phyloP scores from a whole-genome alignment of 2,888 invertebrate genomes.

The Ryuthela nishihirai region DNA sequence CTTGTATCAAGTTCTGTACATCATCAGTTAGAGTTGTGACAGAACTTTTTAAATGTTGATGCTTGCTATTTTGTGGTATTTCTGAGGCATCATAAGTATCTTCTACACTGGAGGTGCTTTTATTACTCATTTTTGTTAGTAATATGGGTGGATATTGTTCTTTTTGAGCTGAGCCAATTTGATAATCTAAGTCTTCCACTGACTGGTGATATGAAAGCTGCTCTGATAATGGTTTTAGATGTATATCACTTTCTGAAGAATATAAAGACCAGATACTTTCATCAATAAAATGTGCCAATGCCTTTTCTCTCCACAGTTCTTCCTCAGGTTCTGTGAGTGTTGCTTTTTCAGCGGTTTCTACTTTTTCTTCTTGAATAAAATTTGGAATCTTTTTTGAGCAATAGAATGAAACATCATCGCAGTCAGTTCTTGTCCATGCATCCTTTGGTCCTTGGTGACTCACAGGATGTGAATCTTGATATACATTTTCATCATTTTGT shows the following conservation, averaged over 20 bases:
- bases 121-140: conserved; percentile 5
- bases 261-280: conserved; percentile 35
- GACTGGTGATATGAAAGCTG: conserved; percentile 12
- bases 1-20: no score
- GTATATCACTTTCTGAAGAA: conserved; percentile 30
- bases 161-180: background rate
- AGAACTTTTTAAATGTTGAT: no score
- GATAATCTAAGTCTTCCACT: conserved; percentile 11
- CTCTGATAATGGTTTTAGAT: conserved; percentile 4
- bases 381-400: no score
- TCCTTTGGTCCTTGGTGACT: no score
- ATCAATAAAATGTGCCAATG: conserved; percentile 26
- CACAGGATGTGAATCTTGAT: no score
- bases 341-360: conserved; percentile 39
- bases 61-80: no score
- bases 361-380: conserved; percentile 16
- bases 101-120: background rate
- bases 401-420: no score
- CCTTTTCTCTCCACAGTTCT: conserved; percentile 29
- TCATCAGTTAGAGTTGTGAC: background rate
- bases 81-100: background rate
- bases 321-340: conserved; percentile 37
- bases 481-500: no score
- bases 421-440: no score
- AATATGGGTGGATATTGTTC: background rate